A percentile compares a stretch with the other conserved stretches of the same genome.
Evolutionary conservation across 1,140 invertebrate genomes (phyloP).

Genomic region (Whitmania pigra): DNA sequence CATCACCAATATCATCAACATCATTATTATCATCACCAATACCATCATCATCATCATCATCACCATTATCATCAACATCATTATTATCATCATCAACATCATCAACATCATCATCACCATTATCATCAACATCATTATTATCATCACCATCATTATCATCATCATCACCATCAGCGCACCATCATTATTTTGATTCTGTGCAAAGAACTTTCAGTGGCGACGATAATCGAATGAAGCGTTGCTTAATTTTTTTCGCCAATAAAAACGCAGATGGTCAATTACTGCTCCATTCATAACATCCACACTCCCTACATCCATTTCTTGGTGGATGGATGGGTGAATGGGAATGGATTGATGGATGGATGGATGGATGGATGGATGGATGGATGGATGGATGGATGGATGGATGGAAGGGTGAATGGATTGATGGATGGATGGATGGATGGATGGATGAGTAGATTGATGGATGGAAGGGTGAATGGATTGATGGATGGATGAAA

Average conservation of each 20-base stretch:
- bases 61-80: not conserved
- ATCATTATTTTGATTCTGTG: not conserved
- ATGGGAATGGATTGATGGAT: conserved; percentile 9
- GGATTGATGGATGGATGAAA: too few species aligned
- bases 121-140: not conserved
- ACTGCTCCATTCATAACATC: too few species aligned
- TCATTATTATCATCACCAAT: not conserved
- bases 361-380: conserved; percentile 11
- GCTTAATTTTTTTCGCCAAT: too few species aligned
- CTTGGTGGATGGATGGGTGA: conserved; percentile 1
- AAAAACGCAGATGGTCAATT: too few species aligned
- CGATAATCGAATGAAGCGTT: too few species aligned
- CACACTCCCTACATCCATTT: too few species aligned
- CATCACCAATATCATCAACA: not conserved
- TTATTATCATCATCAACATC: not conserved
- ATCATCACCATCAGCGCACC: not conserved
- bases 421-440: not conserved
- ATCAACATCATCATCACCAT: not conserved
- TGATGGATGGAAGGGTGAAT: not conserved
- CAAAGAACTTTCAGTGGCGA: too few species aligned
- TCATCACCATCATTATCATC: not conserved
- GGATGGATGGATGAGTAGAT: not conserved
- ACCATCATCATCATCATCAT: conserved; percentile 3
- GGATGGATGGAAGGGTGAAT: conserved; percentile 2
- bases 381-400: conserved; percentile 13